Evolutionary conservation across 2,113 vertebrate genomes (phyloP).

Genomic region (Lepus europaeus): DNA sequence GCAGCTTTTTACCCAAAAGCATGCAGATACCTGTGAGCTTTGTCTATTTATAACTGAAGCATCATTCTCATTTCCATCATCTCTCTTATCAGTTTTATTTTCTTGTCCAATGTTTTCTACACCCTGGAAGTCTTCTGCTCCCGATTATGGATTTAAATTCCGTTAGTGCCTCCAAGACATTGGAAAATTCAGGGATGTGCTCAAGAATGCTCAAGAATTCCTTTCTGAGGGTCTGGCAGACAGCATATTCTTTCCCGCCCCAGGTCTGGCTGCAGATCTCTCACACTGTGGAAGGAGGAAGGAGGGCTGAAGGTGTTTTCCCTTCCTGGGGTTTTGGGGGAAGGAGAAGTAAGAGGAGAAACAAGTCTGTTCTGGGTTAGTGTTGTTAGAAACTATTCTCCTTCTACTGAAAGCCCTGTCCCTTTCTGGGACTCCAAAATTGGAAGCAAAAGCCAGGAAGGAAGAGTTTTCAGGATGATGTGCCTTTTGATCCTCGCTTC

Average conservation of each 20-base stretch:
- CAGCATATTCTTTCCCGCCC: neutral
- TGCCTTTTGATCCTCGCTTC: neutral
- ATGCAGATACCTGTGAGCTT: neutral
- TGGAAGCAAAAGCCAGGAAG: neutral
- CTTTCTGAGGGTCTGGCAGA: neutral
- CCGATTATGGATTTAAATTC: neutral
- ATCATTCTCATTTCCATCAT: neutral
- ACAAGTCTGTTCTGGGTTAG: neutral
- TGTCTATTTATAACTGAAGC: neutral
- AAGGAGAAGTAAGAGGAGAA: too few species aligned
- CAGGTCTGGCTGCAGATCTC: neutral
- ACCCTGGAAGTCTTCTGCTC: neutral
- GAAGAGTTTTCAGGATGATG: neutral
- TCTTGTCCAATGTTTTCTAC: neutral
- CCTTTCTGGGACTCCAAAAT: neutral
- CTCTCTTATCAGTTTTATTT: neutral
- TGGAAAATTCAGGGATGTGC: neutral
- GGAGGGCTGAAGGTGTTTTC: too few species aligned
- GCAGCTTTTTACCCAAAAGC: neutral
- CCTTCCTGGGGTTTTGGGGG: too few species aligned
- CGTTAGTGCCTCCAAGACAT: too few species aligned
- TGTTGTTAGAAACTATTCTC: neutral
- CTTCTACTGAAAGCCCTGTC: neutral
- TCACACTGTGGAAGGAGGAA: neutral
- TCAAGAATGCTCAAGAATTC: neutral